Base-by-base conservation (phyloP, 2,888 invertebrate genomes). In the Aromia moschata region DNA sequence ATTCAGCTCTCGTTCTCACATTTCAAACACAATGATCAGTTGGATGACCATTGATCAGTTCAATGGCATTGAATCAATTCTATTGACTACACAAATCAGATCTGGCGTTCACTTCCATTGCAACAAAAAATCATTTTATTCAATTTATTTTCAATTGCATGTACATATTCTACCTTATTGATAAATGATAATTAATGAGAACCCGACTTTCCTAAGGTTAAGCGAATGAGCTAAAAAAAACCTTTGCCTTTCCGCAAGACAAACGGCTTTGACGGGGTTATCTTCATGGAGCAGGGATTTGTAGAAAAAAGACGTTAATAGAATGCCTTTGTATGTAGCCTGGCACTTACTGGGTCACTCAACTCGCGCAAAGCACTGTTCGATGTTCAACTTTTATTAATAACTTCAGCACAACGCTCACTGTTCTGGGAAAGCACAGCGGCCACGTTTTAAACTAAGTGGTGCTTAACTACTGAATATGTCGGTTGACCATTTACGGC, bases 221-320 rank as follows among this genome's bases (percentile, higher is more conserved):
- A 47, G 10, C 56, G 40, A 40, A 40, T 20, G 40, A 38, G 33
- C 47, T 40, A 31, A 40, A 46, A n/a, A n/a, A n/a, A n/a, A 43
- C 11, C 9, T 40, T 41, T 11, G 16, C 40, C 31, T 38, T 59
- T 40, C 4, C 30, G 37, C 46, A 57, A 57, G 57, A 57, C 43
- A 52, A 56, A 47, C 54, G 49, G 54, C 37, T 52, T 15, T 37
- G 43, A 16, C 45, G 31, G 37, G 53, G 58, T 58, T 54, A 58
- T 58, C 54, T 43, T 20, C 10, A 11, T 20, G 12, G 47, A 49
- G 54, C 58, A 56, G 47, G 54, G 45, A 61, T 57, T 53, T 58
- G 55, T 55, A 56, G 56, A 57, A 57, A 49, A 56, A 56, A 60
- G 60, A 38, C 41, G 53, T 16, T 56, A 53, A 56, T 57, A 61